Percentiles rank a stretch among this genome's conserved stretches.
Evolutionary conservation across 2,888 invertebrate genomes (phyloP).

Genomic region (Eurois occulta): DNA sequence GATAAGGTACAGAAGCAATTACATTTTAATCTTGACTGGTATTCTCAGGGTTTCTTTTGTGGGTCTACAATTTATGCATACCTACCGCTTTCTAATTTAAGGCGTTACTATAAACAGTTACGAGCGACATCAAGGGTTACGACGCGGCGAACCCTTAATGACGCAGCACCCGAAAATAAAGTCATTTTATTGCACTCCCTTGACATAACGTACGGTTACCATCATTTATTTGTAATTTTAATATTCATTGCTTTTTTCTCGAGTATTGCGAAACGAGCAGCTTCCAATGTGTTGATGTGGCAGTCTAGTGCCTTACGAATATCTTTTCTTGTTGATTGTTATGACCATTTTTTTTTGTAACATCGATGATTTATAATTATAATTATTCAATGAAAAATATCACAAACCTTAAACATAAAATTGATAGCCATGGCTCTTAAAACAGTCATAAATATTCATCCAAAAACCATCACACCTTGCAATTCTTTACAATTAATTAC

Average conservation of each 20-base stretch:
- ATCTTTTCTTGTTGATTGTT: neutral
- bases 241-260: constrained; percentile 59
- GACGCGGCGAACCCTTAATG: constrained; percentile 84
- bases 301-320: neutral
- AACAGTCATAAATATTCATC: constrained; percentile 37
- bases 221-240: constrained; percentile 75
- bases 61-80: constrained; percentile 76
- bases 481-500: constrained; percentile 47
- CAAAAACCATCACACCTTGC: constrained; percentile 13
- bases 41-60: constrained; percentile 72
- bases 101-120: constrained; percentile 88
- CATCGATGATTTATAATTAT: neutral
- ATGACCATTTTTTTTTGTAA: neutral
- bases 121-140: constrained; percentile 87
- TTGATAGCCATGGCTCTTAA: constrained; percentile 15
- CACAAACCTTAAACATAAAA: neutral
- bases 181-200: constrained; percentile 81
- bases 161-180: constrained; percentile 86
- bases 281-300: neutral
- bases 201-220: constrained; percentile 75
- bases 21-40: constrained; percentile 72
- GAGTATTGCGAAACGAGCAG: constrained; percentile 18
- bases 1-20: constrained; percentile 71
- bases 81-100: constrained; percentile 84
- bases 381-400: constrained; percentile 14